phyloP scores from a whole-genome alignment of 2,797 vertebrate genomes.

The Bufotes viridis region DNA sequence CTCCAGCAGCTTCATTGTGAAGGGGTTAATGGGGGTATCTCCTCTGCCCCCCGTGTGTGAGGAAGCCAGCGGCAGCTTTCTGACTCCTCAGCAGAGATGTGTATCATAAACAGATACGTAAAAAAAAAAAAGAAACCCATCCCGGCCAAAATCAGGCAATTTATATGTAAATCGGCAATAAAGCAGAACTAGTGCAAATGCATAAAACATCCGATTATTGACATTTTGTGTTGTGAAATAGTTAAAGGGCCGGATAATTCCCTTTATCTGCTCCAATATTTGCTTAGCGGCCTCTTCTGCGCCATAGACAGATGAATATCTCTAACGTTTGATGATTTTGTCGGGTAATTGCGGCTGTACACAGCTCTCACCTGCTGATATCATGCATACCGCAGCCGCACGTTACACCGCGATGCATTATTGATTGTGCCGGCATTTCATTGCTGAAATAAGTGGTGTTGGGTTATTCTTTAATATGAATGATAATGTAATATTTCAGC shows the following conservation, averaged over 20 bases:
- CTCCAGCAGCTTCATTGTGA: constrained; percentile 80
- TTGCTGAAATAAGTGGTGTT: constrained; percentile 92
- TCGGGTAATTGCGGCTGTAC: constrained; percentile 69
- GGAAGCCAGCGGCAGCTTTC: constrained; percentile 80
- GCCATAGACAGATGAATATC: constrained; percentile 92
- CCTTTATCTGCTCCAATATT: constrained; percentile 93
- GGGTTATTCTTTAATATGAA: constrained; percentile 97
- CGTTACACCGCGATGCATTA: constrained; percentile 90
- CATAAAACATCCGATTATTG: constrained; percentile 93
- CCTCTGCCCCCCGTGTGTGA: constrained; percentile 71
- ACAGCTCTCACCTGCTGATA: constrained; percentile 77
- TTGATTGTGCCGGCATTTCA: constrained; percentile 79
- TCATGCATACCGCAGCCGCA: constrained; percentile 90
- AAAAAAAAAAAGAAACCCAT: constrained; percentile 79
- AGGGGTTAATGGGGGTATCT: constrained; percentile 84
- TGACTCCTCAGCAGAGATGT: constrained; percentile 87
- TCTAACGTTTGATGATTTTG: constrained; percentile 90
- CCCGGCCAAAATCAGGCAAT: constrained; percentile 97
- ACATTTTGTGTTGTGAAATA: constrained; percentile 91
- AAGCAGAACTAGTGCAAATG: constrained; percentile 95
- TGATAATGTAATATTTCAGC: constrained; percentile 89
- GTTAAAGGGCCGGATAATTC: constrained; percentile 96
- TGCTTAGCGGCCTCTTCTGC: constrained; percentile 91
- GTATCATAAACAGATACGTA: constrained; percentile 83
- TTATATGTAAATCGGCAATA: constrained; percentile 99